Percentiles rank a stretch among this genome's conserved stretches.
These are phyloP conservation scores for Catocala sponsa DNA, from an alignment of 2,888 invertebrate species.

Conservation along the genomic window DNA sequence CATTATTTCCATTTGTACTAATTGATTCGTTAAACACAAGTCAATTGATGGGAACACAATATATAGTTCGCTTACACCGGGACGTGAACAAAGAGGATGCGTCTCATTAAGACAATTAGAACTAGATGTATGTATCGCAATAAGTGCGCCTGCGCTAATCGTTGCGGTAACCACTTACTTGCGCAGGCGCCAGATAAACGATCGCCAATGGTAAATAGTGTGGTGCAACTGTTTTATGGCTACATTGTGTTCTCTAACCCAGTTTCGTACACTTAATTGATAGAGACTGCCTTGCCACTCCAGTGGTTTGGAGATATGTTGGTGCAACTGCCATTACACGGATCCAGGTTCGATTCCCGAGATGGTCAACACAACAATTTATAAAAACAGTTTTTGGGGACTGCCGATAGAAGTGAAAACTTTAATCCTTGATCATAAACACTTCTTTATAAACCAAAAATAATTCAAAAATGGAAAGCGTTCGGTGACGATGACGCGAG, in stretches of 20 bases:
- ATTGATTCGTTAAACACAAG: constrained; percentile 16
- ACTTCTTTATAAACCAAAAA: no score
- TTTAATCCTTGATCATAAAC: no score
- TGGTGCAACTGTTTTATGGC: constrained; percentile 20
- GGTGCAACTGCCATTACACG: no score
- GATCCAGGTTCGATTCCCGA: no score
- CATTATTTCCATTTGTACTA: no score
- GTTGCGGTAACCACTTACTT: constrained; percentile 38
- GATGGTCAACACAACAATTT: no score
- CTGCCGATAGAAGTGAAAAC: no score
- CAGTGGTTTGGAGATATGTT: no score
- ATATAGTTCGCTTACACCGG: constrained; percentile 19
- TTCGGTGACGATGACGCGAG: no score
- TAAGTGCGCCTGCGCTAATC: constrained; percentile 45
- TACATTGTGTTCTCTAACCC: constrained; percentile 19
- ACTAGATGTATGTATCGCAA: constrained; percentile 71
- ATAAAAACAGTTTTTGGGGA: no score
- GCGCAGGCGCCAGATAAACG: constrained; percentile 32
- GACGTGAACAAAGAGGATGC: constrained; percentile 74
- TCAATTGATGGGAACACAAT: constrained; percentile 21
- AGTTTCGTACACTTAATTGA: constrained; percentile 20
- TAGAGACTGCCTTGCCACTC: no score
- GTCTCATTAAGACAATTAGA: constrained; percentile 79
- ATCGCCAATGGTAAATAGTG: constrained; percentile 15
- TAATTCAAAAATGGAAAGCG: no score